Conservation (phyloP, 2,888 invertebrate genomes). For the Cetonia aurata region DNA sequence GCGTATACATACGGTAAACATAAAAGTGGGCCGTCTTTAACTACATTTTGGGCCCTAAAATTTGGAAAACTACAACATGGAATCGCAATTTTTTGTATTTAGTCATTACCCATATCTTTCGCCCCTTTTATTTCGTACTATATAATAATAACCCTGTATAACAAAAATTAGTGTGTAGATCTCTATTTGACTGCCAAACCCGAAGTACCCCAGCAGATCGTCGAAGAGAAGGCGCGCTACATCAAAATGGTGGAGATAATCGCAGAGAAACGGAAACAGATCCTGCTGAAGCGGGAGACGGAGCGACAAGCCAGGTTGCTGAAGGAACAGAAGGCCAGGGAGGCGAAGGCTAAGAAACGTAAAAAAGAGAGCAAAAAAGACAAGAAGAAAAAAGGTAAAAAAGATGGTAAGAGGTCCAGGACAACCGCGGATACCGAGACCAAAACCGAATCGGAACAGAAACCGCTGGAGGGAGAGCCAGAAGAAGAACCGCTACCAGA, state of each 20-base stretch:
- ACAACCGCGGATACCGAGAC: not conserved
- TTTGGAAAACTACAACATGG: too few species aligned
- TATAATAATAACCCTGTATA: too few species aligned
- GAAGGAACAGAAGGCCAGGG: slow-evolving; percentile 35
- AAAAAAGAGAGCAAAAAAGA: slow-evolving; percentile 31
- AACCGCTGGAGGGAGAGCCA: not conserved
- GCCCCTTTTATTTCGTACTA: too few species aligned
- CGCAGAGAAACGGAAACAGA: slow-evolving; percentile 46
- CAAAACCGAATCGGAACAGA: slow-evolving; percentile 31
- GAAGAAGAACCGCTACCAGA: slow-evolving; percentile 41
- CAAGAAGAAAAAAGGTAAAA: slow-evolving; percentile 42
- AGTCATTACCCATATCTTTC: too few species aligned
- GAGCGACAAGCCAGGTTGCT: slow-evolving; percentile 33
- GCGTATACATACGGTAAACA: too few species aligned
- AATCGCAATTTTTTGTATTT: too few species aligned
- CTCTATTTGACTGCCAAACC: slow-evolving; percentile 53
- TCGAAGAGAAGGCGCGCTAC: slow-evolving; percentile 51
- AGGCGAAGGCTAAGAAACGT: slow-evolving; percentile 35
- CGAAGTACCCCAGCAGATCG: slow-evolving; percentile 48
- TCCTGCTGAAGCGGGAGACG: slow-evolving; percentile 43
- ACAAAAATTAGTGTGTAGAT: slow-evolving; percentile 46
- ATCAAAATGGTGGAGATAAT: slow-evolving; percentile 48
- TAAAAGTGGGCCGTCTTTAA: too few species aligned
- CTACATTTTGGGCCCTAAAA: too few species aligned
- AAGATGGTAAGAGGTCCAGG: too few species aligned